These are phyloP conservation scores for Calephelis nemesis DNA, from an alignment of 1,140 invertebrate species.

Conservation along the genomic window DNA sequence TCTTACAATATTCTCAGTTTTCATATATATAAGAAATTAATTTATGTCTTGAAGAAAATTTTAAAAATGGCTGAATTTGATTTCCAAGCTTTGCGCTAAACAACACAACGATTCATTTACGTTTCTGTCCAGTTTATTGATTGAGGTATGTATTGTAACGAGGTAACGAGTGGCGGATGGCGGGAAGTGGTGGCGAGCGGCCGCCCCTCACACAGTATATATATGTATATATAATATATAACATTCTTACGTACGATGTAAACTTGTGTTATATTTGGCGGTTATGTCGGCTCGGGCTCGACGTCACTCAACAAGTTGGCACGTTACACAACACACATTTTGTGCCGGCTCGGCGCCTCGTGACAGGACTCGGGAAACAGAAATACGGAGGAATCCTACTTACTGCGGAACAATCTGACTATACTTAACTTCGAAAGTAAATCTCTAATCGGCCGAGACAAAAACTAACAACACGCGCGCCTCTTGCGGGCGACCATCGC, in stretches of 20 bases:
- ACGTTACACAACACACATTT: constrained; percentile 14
- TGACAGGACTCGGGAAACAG: too few relatives aligned
- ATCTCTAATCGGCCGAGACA: constrained; percentile 14
- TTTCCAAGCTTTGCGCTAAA: too few relatives aligned
- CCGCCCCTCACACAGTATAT: too few relatives aligned
- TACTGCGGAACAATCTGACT: constrained; percentile 16
- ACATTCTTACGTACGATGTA: too few relatives aligned
- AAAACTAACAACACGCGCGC: neutral
- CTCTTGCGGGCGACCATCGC: neutral
- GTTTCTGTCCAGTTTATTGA: too few relatives aligned
- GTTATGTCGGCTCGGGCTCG: neutral
- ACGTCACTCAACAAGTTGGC: neutral
- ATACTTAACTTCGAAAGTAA: constrained; percentile 13
- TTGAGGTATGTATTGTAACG: neutral
- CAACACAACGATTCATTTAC: too few relatives aligned
- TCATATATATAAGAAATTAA: too few relatives aligned
- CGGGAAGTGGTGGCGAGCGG: neutral
- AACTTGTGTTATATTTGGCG: neutral
- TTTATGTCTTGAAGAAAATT: too few relatives aligned
- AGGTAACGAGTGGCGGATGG: neutral
- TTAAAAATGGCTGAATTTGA: too few relatives aligned
- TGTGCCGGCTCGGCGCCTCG: neutral
- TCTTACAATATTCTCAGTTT: too few relatives aligned
- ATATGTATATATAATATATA: too few relatives aligned
- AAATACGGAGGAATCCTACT: too few relatives aligned